Conservation (phyloP, 2,113 vertebrate species). For the Gymnogyps californianus region DNA sequence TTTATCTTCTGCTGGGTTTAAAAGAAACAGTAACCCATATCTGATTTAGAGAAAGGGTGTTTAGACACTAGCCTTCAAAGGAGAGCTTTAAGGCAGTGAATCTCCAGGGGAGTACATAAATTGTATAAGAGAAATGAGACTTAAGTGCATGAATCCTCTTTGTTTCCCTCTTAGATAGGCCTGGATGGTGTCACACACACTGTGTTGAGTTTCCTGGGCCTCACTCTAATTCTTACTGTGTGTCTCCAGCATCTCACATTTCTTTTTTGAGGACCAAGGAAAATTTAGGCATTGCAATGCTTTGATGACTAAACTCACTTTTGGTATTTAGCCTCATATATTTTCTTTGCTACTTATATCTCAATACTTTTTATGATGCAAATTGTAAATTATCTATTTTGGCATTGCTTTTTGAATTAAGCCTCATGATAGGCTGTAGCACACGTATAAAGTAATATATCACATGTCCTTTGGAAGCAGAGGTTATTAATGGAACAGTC, state of each 20-base stretch:
- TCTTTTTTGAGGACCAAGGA: background rate
- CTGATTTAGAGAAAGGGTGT: background rate
- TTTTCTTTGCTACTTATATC: background rate
- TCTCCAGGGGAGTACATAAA: background rate
- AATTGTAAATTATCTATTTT: background rate
- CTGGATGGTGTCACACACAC: background rate
- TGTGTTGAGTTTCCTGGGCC: background rate
- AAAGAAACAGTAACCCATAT: background rate
- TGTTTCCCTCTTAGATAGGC: background rate
- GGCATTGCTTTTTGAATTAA: background rate
- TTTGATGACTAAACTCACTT: background rate
- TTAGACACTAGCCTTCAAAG: background rate
- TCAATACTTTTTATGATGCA: background rate
- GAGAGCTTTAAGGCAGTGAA: background rate
- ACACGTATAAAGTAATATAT: background rate
- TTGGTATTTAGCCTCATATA: background rate
- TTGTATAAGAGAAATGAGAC: background rate
- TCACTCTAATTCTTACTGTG: background rate
- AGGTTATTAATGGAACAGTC: background rate
- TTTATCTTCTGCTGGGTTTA: background rate
- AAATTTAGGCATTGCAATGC: background rate
- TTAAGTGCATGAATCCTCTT: background rate
- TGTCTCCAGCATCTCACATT: background rate
- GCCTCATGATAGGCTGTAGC: background rate
- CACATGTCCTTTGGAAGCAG: background rate